Conservation (phyloP, 2,888 invertebrate genomes). For the Elmis aenea region DNA sequence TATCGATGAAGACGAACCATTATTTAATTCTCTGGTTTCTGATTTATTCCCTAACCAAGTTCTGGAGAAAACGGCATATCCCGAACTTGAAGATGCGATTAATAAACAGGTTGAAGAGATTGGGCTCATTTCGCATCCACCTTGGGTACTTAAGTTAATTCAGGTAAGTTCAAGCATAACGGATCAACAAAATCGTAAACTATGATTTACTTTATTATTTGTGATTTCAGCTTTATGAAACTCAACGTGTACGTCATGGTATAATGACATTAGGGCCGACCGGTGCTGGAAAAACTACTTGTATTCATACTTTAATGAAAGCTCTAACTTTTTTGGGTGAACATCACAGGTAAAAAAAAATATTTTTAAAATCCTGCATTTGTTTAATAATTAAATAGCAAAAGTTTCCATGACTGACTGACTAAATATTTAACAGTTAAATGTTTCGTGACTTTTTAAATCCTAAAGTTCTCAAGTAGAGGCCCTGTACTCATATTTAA, state of each 20-base stretch:
- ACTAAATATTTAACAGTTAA: no score
- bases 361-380: no score
- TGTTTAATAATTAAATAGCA: no score
- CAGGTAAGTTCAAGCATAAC: conserved; percentile 58
- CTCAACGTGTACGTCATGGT: conserved; percentile 90
- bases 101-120: conserved; percentile 74
- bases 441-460: no score
- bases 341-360: conserved; percentile 74
- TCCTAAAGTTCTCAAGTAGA: no score
- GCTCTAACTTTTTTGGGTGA: conserved; percentile 81
- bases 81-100: conserved; percentile 84
- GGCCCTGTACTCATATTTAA: no score
- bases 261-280: conserved; percentile 95
- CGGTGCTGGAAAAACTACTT: conserved; percentile 92
- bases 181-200: no score
- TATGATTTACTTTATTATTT: no score
- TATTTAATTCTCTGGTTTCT: conserved; percentile 93
- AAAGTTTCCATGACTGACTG: no score
- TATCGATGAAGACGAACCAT: conserved; percentile 94
- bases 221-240: conserved; percentile 78
- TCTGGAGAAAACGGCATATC: conserved; percentile 86
- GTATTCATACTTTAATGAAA: conserved; percentile 86
- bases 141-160: conserved; percentile 91
- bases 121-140: conserved; percentile 84
- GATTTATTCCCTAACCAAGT: conserved; percentile 94